Evolutionary conservation across 2,113 vertebrate genomes (phyloP).

Genomic region (Cyprinodon brontotheroides): DNA sequence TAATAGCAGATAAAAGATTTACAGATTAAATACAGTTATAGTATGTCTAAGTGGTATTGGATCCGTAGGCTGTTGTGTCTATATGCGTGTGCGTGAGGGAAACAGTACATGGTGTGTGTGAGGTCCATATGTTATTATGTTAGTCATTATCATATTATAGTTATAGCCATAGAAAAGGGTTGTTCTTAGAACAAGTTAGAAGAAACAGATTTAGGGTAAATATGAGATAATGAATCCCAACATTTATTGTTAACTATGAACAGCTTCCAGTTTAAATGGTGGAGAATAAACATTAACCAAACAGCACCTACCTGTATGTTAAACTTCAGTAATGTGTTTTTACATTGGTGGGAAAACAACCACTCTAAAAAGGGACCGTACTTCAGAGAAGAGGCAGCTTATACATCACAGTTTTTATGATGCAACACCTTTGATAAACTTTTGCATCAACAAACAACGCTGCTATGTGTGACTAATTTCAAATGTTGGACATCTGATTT

Average conservation of each 20-base stretch:
- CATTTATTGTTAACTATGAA: background rate
- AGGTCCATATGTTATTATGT: no score
- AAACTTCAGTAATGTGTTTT: background rate
- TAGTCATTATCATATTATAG: no score
- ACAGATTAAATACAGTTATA: no score
- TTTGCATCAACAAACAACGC: slow-evolving; percentile 38
- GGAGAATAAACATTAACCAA: background rate
- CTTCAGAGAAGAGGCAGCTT: background rate
- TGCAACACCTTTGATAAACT: slow-evolving; percentile 7
- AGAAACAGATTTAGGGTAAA: no score
- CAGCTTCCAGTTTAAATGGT: background rate
- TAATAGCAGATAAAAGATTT: no score
- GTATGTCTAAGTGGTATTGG: no score
- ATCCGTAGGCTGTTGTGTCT: no score
- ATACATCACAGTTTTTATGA: background rate
- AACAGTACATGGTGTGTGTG: no score
- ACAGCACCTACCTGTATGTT: background rate
- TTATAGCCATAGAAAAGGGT: no score
- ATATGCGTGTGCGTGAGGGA: no score
- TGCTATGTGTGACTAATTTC: slow-evolving; percentile 17
- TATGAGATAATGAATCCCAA: background rate
- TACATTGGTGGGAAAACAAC: background rate
- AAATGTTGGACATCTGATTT: slow-evolving; percentile 21
- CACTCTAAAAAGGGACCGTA: background rate
- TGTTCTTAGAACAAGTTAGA: no score